Conservation (phyloP, 1,140 invertebrate species). For the Pemphigus obesinymphae region DNA sequence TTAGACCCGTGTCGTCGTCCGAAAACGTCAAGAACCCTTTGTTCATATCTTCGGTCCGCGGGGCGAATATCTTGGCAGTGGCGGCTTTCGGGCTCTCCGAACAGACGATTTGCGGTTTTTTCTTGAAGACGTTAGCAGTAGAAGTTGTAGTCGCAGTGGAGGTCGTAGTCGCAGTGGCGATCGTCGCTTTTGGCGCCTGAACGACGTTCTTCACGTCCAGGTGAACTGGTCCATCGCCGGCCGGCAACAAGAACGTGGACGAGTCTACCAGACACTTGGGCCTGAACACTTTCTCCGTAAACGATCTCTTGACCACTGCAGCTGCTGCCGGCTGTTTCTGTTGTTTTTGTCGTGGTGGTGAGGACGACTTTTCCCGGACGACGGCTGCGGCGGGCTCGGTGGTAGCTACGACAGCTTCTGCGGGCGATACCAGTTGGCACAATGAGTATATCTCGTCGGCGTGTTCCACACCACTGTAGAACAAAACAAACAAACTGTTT, state of each 20-base stretch:
- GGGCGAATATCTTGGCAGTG: slow-evolving; percentile 73
- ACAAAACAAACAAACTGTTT: neutral
- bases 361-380: neutral
- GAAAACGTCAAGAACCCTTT: slow-evolving; percentile 83
- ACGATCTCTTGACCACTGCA: neutral
- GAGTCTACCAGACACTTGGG: slow-evolving; percentile 25
- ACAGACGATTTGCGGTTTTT: neutral
- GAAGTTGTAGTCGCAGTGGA: neutral
- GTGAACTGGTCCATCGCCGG: neutral
- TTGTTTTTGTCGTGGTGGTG: slow-evolving; percentile 1
- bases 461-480: slow-evolving; percentile 79
- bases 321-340: neutral
- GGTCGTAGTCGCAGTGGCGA: neutral
- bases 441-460: slow-evolving; percentile 78
- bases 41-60: slow-evolving; percentile 86
- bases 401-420: neutral
- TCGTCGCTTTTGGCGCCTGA: neutral
- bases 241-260: slow-evolving; percentile 34
- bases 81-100: slow-evolving; percentile 57
- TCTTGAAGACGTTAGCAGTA: neutral
- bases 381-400: neutral
- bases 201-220: slow-evolving; percentile 2
- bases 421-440: slow-evolving; percentile 58
- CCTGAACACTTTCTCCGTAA: slow-evolving; percentile 3
- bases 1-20: slow-evolving; percentile 75